phyloP scores from a whole-genome alignment of 2,888 invertebrate genomes.

The Marasmarcha lunaedactyla region DNA sequence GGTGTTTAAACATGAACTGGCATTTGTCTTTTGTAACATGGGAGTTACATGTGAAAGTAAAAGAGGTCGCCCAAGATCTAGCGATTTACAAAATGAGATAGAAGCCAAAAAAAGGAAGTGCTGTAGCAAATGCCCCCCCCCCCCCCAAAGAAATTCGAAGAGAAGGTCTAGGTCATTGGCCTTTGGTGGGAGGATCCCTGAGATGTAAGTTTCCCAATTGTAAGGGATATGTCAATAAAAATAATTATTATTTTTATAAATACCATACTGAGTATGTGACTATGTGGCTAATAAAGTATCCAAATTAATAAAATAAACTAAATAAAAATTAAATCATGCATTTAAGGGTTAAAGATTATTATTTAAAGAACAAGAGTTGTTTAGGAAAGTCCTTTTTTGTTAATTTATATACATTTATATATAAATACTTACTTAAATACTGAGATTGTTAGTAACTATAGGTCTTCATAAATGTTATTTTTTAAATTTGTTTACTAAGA shows the following conservation, averaged over 20 bases:
- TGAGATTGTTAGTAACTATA: too few species aligned
- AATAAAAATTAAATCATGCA: too few species aligned
- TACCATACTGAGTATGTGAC: constrained; percentile 5
- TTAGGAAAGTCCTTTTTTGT: too few species aligned
- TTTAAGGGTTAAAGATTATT: too few species aligned
- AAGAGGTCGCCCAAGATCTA: constrained; percentile 18
- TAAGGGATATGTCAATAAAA: constrained; percentile 18
- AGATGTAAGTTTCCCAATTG: constrained; percentile 18
- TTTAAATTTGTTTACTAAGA: too few species aligned
- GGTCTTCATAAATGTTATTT: too few species aligned
- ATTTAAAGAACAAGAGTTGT: too few species aligned
- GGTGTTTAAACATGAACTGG: constrained; percentile 1
- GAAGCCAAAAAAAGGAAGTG: constrained; percentile 18
- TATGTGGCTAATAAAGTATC: too few species aligned
- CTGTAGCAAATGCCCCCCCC: constrained; percentile 15
- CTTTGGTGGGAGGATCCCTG: constrained; percentile 15
- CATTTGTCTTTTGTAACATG: constrained; percentile 7
- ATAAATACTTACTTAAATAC: too few species aligned
- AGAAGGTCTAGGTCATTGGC: constrained; percentile 16
- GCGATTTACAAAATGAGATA: constrained; percentile 17
- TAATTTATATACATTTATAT: too few species aligned
- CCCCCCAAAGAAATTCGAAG: constrained; percentile 16
- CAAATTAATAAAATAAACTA: too few species aligned
- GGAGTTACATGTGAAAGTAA: constrained; percentile 13
- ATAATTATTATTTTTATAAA: constrained; percentile 15